Evolutionary conservation across 2,113 vertebrate genomes (phyloP).

Genomic region (Cygnus atratus): DNA sequence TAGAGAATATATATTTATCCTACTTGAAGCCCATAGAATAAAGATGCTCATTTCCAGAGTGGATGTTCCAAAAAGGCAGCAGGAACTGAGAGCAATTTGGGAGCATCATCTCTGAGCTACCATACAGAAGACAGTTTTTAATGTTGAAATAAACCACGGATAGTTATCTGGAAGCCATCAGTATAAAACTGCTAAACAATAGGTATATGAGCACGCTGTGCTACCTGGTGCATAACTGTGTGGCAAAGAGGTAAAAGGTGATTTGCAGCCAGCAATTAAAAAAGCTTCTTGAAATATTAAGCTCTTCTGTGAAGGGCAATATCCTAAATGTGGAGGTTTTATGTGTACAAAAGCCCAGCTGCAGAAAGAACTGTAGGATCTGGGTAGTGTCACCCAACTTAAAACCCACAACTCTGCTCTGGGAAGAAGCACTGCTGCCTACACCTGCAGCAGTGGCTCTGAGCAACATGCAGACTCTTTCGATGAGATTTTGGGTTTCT

Average conservation of each 20-base stretch:
- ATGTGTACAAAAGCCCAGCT: background rate
- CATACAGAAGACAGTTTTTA: background rate
- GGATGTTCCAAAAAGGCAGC: background rate
- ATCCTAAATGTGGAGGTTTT: background rate
- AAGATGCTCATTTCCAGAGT: background rate
- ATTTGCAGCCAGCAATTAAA: background rate
- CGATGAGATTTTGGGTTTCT: background rate
- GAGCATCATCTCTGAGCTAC: background rate
- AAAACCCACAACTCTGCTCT: background rate
- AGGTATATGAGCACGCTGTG: background rate
- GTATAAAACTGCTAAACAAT: background rate
- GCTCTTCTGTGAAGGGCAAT: background rate
- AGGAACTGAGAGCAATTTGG: background rate
- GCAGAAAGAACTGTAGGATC: background rate
- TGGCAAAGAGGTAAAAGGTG: background rate
- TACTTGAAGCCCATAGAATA: background rate
- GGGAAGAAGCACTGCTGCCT: background rate
- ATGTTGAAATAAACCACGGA: background rate
- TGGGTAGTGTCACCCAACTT: background rate
- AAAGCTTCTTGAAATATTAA: background rate
- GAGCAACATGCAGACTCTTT: background rate
- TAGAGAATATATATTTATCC: background rate
- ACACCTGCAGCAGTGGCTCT: background rate
- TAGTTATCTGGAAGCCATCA: background rate
- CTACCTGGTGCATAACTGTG: fast-evolving